Base-by-base conservation (phyloP, 2,888 invertebrate genomes). In the Macropis europaea region DNA sequence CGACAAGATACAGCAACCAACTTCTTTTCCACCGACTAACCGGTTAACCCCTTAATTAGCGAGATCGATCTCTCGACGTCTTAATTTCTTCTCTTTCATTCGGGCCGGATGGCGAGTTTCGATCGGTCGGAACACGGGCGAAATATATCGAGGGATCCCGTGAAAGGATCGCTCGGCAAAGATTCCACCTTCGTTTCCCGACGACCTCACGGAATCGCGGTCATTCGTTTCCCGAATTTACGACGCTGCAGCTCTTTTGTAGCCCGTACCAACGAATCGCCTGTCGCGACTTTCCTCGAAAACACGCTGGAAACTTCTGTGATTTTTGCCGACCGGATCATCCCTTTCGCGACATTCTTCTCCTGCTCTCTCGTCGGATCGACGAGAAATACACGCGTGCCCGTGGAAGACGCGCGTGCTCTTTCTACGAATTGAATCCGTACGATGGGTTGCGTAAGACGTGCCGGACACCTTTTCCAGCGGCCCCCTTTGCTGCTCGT, bases 161-260 rank as follows among this genome's bases (percentile, higher is more conserved):
- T 19, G 34, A 26, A 57, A 43, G 19, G 43, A 43, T 13, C 30
- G 30, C 22, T 40, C 22, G 30, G 47, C 28, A 17, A 47, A 11
- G 17, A 24, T 26, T 7, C 24, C 22, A 11, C 22, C 9, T 38
- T 42, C 17, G 9, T 24, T 43, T 26, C 22, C n/a, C 56, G 45
- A 24, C 43, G 13, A n/a, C 22, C 15, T 32, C 32, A 17, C 45
- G 56, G 56, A 45, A 32, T 15, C 32, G 30, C 2, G 45, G 15
- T 24, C 56, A 28, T 57, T 34, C 32, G 15, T 57, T 43, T 11
- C 5, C 45, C 11, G 15, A 43, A 57, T 57, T 43, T 57, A 57
- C 24, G 24, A 13, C 22, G 11, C 7, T 13, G 24, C 34, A 45
- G 45, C 45, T 57, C 56, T 57, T 45, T 45, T 24, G 32, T 24